Conservation (phyloP, 2,113 vertebrate species). For the Symphodus melops region DNA sequence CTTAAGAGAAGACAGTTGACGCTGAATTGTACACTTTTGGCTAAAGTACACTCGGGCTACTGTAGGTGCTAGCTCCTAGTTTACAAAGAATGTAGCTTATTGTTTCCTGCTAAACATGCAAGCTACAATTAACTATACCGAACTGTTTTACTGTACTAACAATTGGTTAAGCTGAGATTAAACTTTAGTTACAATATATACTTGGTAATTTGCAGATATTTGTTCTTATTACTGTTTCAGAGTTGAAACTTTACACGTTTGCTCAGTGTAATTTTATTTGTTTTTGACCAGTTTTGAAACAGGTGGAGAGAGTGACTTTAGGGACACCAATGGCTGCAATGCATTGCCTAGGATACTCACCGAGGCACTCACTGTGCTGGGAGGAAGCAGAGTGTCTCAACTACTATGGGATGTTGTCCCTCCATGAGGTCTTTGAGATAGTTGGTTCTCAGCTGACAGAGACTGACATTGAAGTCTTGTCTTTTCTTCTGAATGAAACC, state of each 20-base stretch:
- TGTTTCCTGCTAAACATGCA: neutral
- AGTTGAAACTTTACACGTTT: neutral
- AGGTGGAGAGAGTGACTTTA: constrained; percentile 27
- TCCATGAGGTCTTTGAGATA: constrained; percentile 90
- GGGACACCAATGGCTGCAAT: constrained; percentile 69
- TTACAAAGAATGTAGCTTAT: neutral
- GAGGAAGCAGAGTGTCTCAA: constrained; percentile 90
- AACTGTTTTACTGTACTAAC: neutral
- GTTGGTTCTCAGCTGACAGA: constrained; percentile 90
- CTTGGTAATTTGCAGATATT: neutral
- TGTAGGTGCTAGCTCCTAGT: neutral
- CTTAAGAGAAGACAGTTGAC: too few species aligned
- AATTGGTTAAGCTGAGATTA: neutral
- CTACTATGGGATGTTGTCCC: constrained; percentile 91
- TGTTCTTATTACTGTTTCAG: neutral
- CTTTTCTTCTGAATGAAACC: constrained; percentile 89
- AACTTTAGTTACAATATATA: too few species aligned
- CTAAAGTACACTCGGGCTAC: neutral
- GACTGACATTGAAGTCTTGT: constrained; percentile 87
- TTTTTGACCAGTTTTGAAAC: constrained; percentile 11
- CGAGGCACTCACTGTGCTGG: constrained; percentile 81
- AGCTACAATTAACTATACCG: neutral
- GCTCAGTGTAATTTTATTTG: neutral
- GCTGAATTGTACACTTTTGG: neutral
- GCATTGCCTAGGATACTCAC: constrained; percentile 51